phyloP scores from a whole-genome alignment of 37 sponge, comb jelly and placozoan genomes.

The Sycon ciliatum region DNA sequence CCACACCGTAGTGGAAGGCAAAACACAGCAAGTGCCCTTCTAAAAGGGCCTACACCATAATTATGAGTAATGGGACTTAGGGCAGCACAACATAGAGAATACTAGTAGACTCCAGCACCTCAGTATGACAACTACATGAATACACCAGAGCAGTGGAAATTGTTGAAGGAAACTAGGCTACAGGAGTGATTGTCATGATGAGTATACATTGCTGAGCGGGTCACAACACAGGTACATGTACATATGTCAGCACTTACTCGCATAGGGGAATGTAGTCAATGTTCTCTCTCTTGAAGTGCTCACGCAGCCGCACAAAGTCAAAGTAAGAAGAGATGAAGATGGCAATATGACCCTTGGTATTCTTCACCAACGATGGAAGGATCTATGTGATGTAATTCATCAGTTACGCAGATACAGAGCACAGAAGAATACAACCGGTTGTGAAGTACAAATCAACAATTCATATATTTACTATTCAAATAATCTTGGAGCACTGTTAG shows the following conservation, averaged over 20 bases:
- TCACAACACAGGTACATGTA: too few species aligned
- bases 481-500: too few species aligned
- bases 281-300: slow-evolving; percentile 71
- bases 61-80: too few species aligned
- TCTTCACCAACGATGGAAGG: slow-evolving; percentile 50
- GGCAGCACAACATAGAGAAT: too few species aligned
- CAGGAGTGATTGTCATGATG: not conserved
- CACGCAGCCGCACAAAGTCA: slow-evolving; percentile 85
- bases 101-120: not conserved
- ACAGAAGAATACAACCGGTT: not conserved
- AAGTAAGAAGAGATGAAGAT: slow-evolving; percentile 83
- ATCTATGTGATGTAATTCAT: slow-evolving; percentile 35
- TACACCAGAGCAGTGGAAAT: not conserved
- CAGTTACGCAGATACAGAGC: too few species aligned
- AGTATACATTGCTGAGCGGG: not conserved
- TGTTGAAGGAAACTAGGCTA: not conserved
- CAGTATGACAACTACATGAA: not conserved
- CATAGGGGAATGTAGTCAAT: slow-evolving; percentile 46
- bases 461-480: not conserved
- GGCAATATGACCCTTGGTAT: slow-evolving; percentile 42
- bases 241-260: slow-evolving; percentile 64
- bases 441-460: not conserved
- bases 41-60: too few species aligned
- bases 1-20: too few species aligned
- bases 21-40: too few species aligned